Evolutionary conservation across 2,797 vertebrate genomes (phyloP), one percentile per base, ranked within the genome.

Genomic region (Rhinoraja longicauda): DNA sequence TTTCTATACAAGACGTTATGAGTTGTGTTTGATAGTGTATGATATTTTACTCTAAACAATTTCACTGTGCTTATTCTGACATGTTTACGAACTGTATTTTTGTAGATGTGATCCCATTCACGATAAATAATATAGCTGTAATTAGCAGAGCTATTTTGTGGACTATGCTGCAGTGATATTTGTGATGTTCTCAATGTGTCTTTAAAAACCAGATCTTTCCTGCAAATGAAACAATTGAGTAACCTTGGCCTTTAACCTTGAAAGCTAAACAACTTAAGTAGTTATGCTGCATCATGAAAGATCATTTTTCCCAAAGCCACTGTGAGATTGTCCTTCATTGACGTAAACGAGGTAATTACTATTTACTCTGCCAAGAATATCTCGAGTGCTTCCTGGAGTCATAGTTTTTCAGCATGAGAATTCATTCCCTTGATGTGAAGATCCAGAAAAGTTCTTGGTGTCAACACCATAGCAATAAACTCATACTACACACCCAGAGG

Each of bases 341-440:
- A 73, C 45, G 21, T 53, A 17, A 73, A 91, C 53, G 9, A 91
- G 39, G 62, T 91, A 72, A 91, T 73, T 53, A 73, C 24, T 53
- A 73, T 53, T 73, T 53, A 91, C 39, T 45, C 67, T 13, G 90
- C 39, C 13, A 39, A 73, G 39, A 67, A 67, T 36, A 19, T 32
- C 86, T 17, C n/a, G 36, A 90, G 45, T 39, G 53, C 36, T 73
- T 90, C 90, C 90, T 29, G 90, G 90, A 91, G 70, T 26, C 70
- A 53, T 1, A 91, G 67, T 72, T 26, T 73, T 39, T 75, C 67
- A 53, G 26, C 39, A 8, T 91, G 70, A 6, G 36, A 75, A 29
- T 73, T 91, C 67, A 73, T 26, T 39, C 39, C 36, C 70, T 91
- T 91, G 67, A 53, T 91, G 90, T 91, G 67, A 24, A 53, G 36